A percentile compares a stretch with the other conserved stretches of the same genome.
These are phyloP conservation scores for Phyllotis vaccarum DNA, from an alignment of 2,797 vertebrate genomes.

Conservation along the genomic window DNA sequence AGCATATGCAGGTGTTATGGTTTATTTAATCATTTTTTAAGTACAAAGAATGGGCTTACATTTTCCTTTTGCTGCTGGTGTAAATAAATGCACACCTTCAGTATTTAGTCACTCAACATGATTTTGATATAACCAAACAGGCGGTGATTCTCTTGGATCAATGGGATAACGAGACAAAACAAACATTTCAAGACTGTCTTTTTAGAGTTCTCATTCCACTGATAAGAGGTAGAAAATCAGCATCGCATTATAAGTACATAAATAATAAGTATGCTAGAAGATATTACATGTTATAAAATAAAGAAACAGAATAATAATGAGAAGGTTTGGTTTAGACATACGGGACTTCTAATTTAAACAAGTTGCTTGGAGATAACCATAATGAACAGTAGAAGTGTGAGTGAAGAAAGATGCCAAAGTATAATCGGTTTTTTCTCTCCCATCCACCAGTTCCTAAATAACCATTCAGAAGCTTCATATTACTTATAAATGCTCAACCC, in stretches of 20 bases:
- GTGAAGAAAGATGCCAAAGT: not conserved
- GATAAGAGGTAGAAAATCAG: not conserved
- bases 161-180: not conserved
- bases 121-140: not conserved
- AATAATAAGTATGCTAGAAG: not conserved
- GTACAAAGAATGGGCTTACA: no score
- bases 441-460: no score
- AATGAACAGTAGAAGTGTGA: not conserved
- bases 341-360: constrained; percentile 3
- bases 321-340: not conserved
- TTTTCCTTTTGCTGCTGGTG: not conserved
- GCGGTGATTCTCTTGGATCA: not conserved
- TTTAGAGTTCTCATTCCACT: not conserved
- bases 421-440: no score
- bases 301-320: not conserved
- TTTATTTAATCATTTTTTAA: constrained; percentile 32
- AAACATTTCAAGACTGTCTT: not conserved
- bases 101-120: not conserved
- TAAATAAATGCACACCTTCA: not conserved
- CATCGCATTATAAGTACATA: not conserved
- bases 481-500: no score
- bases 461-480: no score
- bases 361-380: not conserved
- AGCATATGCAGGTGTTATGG: not conserved
- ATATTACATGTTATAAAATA: not conserved